These are phyloP conservation scores for Gymnocephalus cernua DNA, from an alignment of 2,113 vertebrate species.

Conservation along the genomic window DNA sequence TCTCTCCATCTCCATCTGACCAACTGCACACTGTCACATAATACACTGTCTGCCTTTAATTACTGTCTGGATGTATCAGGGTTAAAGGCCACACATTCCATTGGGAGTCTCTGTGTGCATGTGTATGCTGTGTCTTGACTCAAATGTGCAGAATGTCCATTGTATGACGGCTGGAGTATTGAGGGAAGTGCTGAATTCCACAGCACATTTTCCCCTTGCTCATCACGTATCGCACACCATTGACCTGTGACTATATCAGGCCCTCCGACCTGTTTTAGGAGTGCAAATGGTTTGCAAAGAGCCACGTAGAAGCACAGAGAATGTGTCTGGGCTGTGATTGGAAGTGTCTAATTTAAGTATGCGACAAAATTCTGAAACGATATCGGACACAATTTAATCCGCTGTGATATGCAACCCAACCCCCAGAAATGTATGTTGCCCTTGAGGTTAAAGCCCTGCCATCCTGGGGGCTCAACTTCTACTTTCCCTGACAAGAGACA, in stretches of 20 bases:
- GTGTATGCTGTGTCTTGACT: conserved; percentile 33
- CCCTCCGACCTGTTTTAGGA: conserved; percentile 47
- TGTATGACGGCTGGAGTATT: conserved; percentile 44
- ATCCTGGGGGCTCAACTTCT: conserved; percentile 45
- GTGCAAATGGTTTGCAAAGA: conserved; percentile 52
- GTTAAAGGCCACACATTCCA: conserved; percentile 74
- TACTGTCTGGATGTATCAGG: conserved; percentile 75
- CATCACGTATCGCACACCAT: conserved; percentile 52
- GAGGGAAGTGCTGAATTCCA: conserved; percentile 65
- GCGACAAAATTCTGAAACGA: conserved; percentile 51
- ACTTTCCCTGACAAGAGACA: conserved; percentile 60
- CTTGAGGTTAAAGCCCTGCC: conserved; percentile 60
- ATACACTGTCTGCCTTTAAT: conserved; percentile 79
- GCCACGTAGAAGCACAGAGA: conserved; percentile 36
- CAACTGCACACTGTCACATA: conserved; percentile 76
- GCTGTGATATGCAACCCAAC: conserved; percentile 56
- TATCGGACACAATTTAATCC: conserved; percentile 58
- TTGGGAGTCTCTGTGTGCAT: conserved; percentile 46
- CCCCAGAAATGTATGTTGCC: conserved; percentile 49
- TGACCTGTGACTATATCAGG: conserved; percentile 29
- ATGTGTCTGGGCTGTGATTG: conserved; percentile 51
- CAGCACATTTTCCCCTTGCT: conserved; percentile 42
- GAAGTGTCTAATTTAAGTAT: conserved; percentile 62
- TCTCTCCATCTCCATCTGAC: conserved; percentile 64
- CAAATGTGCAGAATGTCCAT: conserved; percentile 29